Evolutionary conservation across 37 sponge, comb jelly and placozoan species (phyloP), one percentile per base, ranked within the genome.

Genomic region (Cladorhizidae sp.): DNA sequence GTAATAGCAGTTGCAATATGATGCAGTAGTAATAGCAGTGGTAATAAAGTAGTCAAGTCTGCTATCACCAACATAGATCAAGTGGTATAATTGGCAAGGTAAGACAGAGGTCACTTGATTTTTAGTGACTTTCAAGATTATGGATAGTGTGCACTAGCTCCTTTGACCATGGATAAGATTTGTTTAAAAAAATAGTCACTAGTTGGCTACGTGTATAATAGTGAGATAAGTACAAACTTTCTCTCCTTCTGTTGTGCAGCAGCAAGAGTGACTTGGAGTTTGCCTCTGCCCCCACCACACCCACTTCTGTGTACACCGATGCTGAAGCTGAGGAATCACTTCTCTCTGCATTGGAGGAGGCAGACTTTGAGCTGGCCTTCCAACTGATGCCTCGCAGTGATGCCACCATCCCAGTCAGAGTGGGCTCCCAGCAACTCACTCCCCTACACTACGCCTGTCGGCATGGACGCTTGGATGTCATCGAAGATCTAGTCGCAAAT

Each of bases 361-460:
- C 57, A 29, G 57, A 74, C 55, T 74, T 74, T 74, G 74, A 74
- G 2, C 42, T 31, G 20, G 55, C 57, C 55, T 32, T 74, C 55
- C 57, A 74, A 25, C 57, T 74, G 14, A 51, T 74, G 15, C 56
- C 74, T 33, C 62, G 6, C 15, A 29, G 52, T 18, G 57, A 21
- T 7, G 18, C 9, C 56, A 1, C 35, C 36, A 40, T 14, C 39
- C 57, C 57, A 3, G 11, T 55, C 8, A 31, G 40, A 36, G 23
- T 79, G 36, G 80, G 80, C 20, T 54, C 57, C 39, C 54, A 69
- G 7, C 69, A 79, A 25, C 56, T 79, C 49, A 76, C 77, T 40
- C 77, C 77, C 3, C 37, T 76, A 39, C 77, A 76, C 63, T 76
- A 76, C 61, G 77, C 77, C 25, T 76, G 77, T 59, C 63, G 61